Evolutionary conservation across 2,113 vertebrate species (phyloP), one percentile per base, ranked within the genome.

Genomic region (Rhinoptilus africanus): DNA sequence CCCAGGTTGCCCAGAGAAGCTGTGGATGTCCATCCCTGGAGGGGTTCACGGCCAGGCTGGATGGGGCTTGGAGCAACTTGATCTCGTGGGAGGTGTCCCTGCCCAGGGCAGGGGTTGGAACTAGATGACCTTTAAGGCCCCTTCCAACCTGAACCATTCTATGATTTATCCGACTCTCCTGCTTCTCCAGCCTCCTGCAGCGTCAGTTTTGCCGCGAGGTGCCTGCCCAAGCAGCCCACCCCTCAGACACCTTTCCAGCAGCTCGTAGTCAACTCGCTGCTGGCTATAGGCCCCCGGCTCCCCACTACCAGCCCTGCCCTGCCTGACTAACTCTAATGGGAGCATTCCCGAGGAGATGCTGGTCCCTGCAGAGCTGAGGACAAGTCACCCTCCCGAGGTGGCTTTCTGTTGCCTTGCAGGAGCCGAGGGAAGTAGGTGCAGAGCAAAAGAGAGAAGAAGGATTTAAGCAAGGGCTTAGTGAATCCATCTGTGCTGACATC

Each of bases 401-500:
- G 26, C 68, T 94, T 93, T 63, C 88, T 79, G 54, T 67, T 77
- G 94, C 92, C 79, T 90, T 4, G 28, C 56, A 86, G 86, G 73
- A 94, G 71, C 51, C 1, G 3, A 85, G 74, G 51, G 89, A 82
- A 85, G 80, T 76, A 82, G 92, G 91, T 93, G 88, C 84, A 91
- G 92, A 93, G 93, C 54, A 77, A 82, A 91, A 85, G 72, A 92
- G 68, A 93, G 47, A 78, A 87, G 35, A 18, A 66, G 88, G 87
- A 95, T 95, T 97, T 95, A 95, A 96, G 92, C 69, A 74, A 84
- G 86, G 86, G 82, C 88, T 92, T 64, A 88, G 94, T 10, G 84
- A 94, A 98, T 98, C 98, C 98, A 98, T 98, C 98, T 98, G 98
- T 96, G 95, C 96, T 97, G 97, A 98, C 98, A 98, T 98, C 92